Evolutionary conservation across 2,797 vertebrate genomes (phyloP).

Genomic region (Scleropages formosus): DNA sequence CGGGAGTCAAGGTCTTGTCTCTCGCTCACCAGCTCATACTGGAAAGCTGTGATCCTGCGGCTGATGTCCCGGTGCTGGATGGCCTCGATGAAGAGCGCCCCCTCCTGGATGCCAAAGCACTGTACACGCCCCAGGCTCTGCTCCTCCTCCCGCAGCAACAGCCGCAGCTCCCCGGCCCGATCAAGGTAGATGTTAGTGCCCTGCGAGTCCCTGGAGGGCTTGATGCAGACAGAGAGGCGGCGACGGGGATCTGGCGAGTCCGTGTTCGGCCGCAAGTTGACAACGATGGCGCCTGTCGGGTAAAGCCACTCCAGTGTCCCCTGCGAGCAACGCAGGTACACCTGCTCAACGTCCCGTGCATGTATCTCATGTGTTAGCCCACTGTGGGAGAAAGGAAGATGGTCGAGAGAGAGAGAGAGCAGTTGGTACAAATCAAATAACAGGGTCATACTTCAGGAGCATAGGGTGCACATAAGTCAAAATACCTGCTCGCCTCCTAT

Average conservation of each 20-base stretch:
- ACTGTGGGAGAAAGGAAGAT: slow-evolving; percentile 59
- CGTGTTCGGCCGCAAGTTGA: slow-evolving; percentile 92
- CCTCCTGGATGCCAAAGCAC: slow-evolving; percentile 85
- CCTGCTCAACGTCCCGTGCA: slow-evolving; percentile 93
- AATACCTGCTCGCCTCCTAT: neutral
- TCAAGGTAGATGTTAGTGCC: slow-evolving; percentile 97
- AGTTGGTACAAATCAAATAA: no score
- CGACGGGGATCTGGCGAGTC: slow-evolving; percentile 68
- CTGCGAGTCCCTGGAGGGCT: slow-evolving; percentile 80
- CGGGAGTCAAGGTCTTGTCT: slow-evolving; percentile 67
- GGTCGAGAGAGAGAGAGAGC: neutral
- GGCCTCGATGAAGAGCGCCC: slow-evolving; percentile 91
- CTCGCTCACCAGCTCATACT: slow-evolving; percentile 86
- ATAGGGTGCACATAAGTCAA: no score
- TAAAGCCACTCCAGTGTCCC: slow-evolving; percentile 95
- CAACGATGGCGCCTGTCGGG: slow-evolving; percentile 91
- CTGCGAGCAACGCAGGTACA: slow-evolving; percentile 92
- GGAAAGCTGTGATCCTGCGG: slow-evolving; percentile 87
- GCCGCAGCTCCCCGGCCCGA: slow-evolving; percentile 83
- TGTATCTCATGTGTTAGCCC: slow-evolving; percentile 92
- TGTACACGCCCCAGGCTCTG: slow-evolving; percentile 71
- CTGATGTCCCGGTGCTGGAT: slow-evolving; percentile 89
- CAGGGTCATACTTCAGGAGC: no score
- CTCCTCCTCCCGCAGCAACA: slow-evolving; percentile 83
- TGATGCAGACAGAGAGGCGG: slow-evolving; percentile 89